Evolutionary conservation across 2,888 invertebrate species (phyloP), one percentile per base, ranked within the genome.

Genomic region (Ochropacha duplaris): DNA sequence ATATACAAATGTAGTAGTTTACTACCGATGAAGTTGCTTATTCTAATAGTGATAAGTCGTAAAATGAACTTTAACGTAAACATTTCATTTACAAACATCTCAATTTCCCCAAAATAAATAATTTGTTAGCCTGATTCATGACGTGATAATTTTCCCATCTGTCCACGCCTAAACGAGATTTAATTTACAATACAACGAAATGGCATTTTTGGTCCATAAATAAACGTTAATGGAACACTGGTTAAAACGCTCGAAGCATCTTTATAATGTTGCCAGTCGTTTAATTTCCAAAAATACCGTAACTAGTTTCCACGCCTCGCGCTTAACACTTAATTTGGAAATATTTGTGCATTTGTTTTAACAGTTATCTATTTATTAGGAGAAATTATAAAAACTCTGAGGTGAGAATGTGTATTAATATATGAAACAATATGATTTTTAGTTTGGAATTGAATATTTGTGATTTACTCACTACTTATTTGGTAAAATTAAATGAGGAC

Each of bases 121-220:
- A 57, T 57, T 56, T 62, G 54, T 57, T 59, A 49, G 36, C 39
- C 50, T 72, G 68, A 74, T 74, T 71, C 66, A 74, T 67, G 65
- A 68, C 58, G 69, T 71, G 68, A 71, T 72, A 71, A 74, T 69
- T 71, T 69, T 55, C 61, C 63, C 68, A 63, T 68, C 50, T 56
- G 62, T 64, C 61, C 67, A 55, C 22, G 36, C 44, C 50, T 54
- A 50, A 56, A 56, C 54, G 65, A 60, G 64, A 68, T 67, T 68
- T 69, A 71, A 79, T 77, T 78, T 78, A 79, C 72, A 74, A 72
- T 71, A 60, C 56, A 64, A 70, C 71, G 65, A 62, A 71, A 71
- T 64, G 61, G 52, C 61, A 59, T 61, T 57, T 68, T 70, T 72
- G 62, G 58, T 56, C 66, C 65, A 77, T 79, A 79, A 80, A 79